phyloP scores from a whole-genome alignment of 2,113 vertebrate species.

The Pimephales promelas region DNA sequence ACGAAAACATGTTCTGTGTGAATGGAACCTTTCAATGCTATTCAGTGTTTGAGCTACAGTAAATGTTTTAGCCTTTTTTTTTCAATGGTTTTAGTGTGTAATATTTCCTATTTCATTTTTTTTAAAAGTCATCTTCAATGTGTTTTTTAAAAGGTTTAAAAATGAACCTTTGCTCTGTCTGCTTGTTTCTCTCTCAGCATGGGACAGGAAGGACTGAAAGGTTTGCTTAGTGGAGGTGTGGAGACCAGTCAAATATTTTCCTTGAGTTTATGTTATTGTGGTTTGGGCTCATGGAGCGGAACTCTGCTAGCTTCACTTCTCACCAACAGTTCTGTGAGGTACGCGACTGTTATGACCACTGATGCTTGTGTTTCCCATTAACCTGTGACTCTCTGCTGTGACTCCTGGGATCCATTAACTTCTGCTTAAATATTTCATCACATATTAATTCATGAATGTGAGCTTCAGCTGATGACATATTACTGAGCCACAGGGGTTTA shows the following conservation, averaged over 20 bases:
- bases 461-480: neutral
- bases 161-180: neutral
- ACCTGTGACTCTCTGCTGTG: neutral
- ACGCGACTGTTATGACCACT: neutral
- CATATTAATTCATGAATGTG: neutral
- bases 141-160: neutral
- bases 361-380: constrained; percentile 14
- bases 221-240: constrained; percentile 63
- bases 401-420: constrained; percentile 7
- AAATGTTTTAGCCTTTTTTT: no score
- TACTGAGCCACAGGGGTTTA: neutral
- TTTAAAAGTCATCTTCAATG: neutral
- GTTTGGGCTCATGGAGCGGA: constrained; percentile 65
- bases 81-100: neutral
- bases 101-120: neutral
- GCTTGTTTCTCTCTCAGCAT: constrained; percentile 58
- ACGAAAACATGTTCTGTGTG: no score
- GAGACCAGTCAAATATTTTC: constrained; percentile 56
- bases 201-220: constrained; percentile 62
- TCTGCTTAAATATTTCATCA: constrained; percentile 17
- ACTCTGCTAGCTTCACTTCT: constrained; percentile 49
- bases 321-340: constrained; percentile 64
- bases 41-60: no score
- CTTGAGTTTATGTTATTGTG: constrained; percentile 70
- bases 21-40: no score